phyloP scores from a whole-genome alignment of 35 echinoderm and acorn worm genomes.

The Anneissia japonica region DNA sequence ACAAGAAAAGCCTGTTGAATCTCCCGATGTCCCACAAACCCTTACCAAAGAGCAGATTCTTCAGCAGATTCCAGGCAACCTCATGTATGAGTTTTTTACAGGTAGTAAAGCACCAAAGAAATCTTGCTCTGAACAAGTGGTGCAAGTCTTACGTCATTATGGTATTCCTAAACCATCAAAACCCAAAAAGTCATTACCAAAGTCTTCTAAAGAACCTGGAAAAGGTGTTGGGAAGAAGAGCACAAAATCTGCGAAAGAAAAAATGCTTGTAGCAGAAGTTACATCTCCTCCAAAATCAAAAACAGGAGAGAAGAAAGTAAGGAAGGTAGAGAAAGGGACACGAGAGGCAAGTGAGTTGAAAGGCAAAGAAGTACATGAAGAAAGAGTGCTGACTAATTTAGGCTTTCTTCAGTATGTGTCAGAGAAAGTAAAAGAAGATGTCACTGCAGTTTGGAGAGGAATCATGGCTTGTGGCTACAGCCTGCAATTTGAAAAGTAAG shows the following conservation, averaged over 20 bases:
- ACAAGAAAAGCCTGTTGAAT: constrained; percentile 12
- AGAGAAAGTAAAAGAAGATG: constrained; percentile 50
- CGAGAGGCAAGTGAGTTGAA: constrained; percentile 2
- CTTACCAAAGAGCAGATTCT: constrained; percentile 65
- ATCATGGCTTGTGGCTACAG: constrained; percentile 56
- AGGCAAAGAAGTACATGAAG: constrained; percentile 17
- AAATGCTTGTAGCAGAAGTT: constrained; percentile 27
- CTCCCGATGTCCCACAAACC: constrained; percentile 13
- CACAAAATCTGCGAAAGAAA: constrained; percentile 50
- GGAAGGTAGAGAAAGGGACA: not conserved
- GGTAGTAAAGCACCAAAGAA: constrained; percentile 43
- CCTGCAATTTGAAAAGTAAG: constrained; percentile 70
- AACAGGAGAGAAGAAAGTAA: constrained; percentile 27
- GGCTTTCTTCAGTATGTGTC: constrained; percentile 47
- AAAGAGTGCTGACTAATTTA: constrained; percentile 38
- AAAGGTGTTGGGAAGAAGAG: constrained; percentile 12
- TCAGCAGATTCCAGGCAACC: constrained; percentile 53
- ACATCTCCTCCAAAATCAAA: constrained; percentile 43
- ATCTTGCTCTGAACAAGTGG: constrained; percentile 43
- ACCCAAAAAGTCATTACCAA: constrained; percentile 6
- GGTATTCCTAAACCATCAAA: constrained; percentile 29
- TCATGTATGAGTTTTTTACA: constrained; percentile 47
- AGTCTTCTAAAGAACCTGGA: constrained; percentile 18
- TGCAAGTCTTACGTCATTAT: constrained; percentile 53
- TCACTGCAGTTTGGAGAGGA: constrained; percentile 40